phyloP scores from a whole-genome alignment of 2,797 vertebrate species.

The Euthynnus affinis region DNA sequence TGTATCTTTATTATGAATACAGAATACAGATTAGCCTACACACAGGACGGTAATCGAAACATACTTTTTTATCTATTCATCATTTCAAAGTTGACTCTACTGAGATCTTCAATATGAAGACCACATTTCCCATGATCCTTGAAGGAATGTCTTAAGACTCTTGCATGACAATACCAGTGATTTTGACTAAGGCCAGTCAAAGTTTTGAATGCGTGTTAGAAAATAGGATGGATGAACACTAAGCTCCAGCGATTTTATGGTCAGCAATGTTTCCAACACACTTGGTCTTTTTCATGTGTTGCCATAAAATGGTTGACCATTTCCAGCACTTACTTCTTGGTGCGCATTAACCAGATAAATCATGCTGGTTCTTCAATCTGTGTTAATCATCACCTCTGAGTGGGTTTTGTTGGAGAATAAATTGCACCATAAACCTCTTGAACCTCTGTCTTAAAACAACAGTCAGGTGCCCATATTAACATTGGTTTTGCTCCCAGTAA shows the following conservation, averaged over 20 bases:
- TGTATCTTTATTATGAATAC: conserved; percentile 84
- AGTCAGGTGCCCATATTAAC: neutral
- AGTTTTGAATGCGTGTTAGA: neutral
- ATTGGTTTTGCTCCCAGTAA: neutral
- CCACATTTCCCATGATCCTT: conserved; percentile 63
- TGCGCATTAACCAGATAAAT: conserved; percentile 3
- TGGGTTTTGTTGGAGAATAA: conserved; percentile 14
- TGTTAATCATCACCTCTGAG: conserved; percentile 21
- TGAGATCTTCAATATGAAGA: conserved; percentile 86
- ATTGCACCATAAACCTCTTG: conserved; percentile 23
- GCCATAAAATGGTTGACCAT: conserved; percentile 1
- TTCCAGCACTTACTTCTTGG: neutral
- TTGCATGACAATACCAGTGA: conserved; percentile 45
- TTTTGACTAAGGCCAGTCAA: conserved; percentile 37
- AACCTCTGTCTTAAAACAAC: conserved; percentile 7
- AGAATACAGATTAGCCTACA: conserved; percentile 81
- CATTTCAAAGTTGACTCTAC: conserved; percentile 67
- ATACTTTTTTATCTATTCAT: conserved; percentile 71
- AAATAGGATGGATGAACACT: neutral
- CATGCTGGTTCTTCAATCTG: neutral
- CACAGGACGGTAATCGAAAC: conserved; percentile 76
- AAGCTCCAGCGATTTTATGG: neutral
- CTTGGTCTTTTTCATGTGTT: neutral
- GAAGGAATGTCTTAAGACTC: conserved; percentile 38
- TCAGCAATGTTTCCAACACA: neutral